Conservation (phyloP, 2,888 invertebrate species). For the Micoletzkya japonica region DNA sequence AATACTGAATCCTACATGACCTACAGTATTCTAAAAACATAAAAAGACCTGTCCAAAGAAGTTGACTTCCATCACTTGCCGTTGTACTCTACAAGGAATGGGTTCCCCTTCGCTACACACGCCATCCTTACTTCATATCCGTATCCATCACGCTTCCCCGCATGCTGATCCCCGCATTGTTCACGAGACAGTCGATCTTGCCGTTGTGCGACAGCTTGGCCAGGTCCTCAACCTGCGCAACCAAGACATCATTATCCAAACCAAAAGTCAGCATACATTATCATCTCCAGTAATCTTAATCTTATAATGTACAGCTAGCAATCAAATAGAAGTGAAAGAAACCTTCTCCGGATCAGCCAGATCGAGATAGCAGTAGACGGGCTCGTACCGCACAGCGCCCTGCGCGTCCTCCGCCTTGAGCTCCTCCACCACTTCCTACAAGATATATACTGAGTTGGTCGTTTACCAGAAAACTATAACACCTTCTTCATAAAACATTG, state of each 20-base stretch:
- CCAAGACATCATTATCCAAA: neutral
- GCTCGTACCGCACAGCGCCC: conserved; percentile 43
- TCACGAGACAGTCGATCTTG: conserved; percentile 58
- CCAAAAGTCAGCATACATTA: neutral
- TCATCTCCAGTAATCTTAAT: neutral
- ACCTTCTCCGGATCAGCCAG: conserved; percentile 32
- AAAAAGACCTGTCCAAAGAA: conserved; percentile 79
- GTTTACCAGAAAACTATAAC: neutral
- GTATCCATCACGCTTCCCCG: conserved; percentile 50
- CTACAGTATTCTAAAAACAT: neutral
- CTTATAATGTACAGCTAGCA: neutral
- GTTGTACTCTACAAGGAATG: conserved; percentile 5
- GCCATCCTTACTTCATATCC: conserved; percentile 20
- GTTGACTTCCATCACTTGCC: conserved; percentile 84
- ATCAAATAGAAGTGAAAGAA: no score
- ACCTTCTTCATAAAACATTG: neutral
- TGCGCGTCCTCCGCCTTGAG: conserved; percentile 40
- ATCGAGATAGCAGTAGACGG: conserved; percentile 44
- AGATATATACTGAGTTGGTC: neutral
- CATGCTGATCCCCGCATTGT: conserved; percentile 58
- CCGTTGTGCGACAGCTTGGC: conserved; percentile 42
- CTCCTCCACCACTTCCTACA: conserved; percentile 48
- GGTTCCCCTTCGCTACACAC: neutral
- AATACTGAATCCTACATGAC: neutral
- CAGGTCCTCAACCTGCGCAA: conserved; percentile 41